phyloP scores from a whole-genome alignment of 2,113 vertebrate genomes.

The Malurus alboscapulatus region DNA sequence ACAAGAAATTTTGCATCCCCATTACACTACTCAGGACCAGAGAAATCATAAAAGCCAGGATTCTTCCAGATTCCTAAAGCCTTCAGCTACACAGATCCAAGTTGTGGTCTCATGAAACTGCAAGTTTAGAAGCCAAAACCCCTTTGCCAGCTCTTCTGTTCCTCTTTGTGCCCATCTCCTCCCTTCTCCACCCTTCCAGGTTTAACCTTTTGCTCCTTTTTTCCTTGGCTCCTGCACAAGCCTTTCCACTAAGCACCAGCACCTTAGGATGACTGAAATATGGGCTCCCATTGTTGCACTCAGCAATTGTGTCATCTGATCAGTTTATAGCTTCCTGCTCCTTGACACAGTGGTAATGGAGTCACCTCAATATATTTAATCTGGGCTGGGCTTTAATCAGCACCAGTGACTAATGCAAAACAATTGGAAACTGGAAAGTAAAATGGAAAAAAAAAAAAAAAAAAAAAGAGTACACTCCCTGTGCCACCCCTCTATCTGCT shows the following conservation, averaged over 20 bases:
- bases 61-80: background rate
- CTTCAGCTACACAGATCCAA: background rate
- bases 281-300: background rate
- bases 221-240: background rate
- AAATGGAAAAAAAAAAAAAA: background rate
- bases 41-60: background rate
- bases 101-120: background rate
- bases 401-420: conserved; percentile 4
- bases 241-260: background rate
- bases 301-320: background rate
- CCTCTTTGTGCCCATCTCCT: background rate
- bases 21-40: background rate
- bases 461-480: background rate
- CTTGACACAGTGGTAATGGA: background rate
- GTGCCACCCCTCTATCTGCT: background rate
- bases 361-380: background rate
- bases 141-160: background rate
- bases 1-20: background rate
- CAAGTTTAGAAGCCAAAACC: background rate
- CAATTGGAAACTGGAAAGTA: background rate
- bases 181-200: background rate
- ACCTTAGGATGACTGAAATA: background rate
- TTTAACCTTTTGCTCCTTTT: background rate
- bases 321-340: background rate
- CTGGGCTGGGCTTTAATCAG: conserved; percentile 30